A percentile compares a stretch with the other conserved stretches of the same genome.
Conservation (phyloP, 2,797 vertebrate species). For the Falco peregrinus region DNA sequence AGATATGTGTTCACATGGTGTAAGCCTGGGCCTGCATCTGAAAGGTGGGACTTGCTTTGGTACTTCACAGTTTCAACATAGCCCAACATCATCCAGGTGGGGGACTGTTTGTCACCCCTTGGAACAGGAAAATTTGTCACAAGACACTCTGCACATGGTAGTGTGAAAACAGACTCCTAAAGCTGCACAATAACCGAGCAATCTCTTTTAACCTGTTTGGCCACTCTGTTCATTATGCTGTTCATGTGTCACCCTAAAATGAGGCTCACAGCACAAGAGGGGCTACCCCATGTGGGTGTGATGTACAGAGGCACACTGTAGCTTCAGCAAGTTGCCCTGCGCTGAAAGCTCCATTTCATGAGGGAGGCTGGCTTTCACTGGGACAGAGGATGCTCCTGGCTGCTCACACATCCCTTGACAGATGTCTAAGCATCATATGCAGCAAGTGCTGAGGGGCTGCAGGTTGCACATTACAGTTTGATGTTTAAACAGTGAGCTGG, state of each 20-base stretch:
- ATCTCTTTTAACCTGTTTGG: neutral
- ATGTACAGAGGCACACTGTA: neutral
- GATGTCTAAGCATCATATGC: neutral
- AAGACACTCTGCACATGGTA: neutral
- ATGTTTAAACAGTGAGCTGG: neutral
- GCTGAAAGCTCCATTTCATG: fast-evolving
- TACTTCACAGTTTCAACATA: neutral
- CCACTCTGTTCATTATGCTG: neutral
- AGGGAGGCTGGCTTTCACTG: neutral
- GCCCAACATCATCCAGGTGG: neutral
- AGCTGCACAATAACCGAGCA: neutral
- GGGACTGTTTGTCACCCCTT: neutral
- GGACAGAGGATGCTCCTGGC: neutral
- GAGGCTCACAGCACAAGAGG: neutral
- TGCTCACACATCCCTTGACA: neutral
- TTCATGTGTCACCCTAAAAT: neutral
- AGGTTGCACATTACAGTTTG: neutral
- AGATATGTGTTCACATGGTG: neutral
- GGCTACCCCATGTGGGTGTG: neutral
- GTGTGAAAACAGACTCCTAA: neutral
- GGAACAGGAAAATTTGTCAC: neutral
- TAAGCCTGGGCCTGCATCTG: neutral
- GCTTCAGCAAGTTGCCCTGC: neutral
- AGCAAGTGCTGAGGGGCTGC: neutral
- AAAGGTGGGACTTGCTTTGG: neutral